Evolutionary conservation across 2,113 vertebrate species (phyloP).

Genomic region (Actenoides lindsayi): DNA sequence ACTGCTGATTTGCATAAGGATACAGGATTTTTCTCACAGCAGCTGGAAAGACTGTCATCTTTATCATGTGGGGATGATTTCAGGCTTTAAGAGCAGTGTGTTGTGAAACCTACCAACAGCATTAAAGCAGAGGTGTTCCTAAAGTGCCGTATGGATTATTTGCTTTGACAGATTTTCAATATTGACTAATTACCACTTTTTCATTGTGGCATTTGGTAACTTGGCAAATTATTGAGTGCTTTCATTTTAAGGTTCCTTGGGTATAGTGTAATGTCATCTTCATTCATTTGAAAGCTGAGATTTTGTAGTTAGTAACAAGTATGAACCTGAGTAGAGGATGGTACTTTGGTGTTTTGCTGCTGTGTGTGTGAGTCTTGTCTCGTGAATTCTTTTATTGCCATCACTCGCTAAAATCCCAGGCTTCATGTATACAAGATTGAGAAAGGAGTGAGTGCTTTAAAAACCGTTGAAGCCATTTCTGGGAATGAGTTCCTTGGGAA

Average conservation of each 20-base stretch:
- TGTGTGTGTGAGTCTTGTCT: background rate
- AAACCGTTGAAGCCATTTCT: background rate
- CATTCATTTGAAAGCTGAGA: background rate
- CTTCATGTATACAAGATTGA: background rate
- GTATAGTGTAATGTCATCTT: background rate
- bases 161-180: background rate
- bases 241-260: background rate
- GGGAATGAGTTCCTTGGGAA: background rate
- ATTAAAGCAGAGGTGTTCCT: background rate
- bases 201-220: accelerated
- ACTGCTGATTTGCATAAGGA: conserved; percentile 34
- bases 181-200: accelerated
- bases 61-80: conserved; percentile 27
- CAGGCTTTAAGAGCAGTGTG: background rate
- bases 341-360: background rate
- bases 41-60: background rate
- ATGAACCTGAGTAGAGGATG: background rate
- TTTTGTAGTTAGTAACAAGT: background rate
- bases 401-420: background rate
- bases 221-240: background rate
- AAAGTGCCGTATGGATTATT: background rate
- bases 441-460: background rate
- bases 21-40: conserved; percentile 29
- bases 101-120: background rate
- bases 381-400: background rate